Base-by-base conservation (phyloP, 37 sponge, comb jelly and placozoan species). In the Axinella damicornis region DNA sequence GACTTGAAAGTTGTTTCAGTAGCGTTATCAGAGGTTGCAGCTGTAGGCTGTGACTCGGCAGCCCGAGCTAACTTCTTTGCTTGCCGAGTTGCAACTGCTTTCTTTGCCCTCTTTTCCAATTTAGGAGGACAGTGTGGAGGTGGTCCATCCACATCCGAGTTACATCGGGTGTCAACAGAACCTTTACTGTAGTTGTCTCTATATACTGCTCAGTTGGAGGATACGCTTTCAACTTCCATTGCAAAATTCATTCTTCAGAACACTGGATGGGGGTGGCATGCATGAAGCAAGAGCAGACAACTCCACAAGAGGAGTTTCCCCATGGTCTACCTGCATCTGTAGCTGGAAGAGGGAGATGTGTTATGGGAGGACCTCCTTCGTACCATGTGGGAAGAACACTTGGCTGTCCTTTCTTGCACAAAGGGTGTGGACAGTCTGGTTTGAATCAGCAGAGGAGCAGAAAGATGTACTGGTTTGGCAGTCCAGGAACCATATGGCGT, bases 191-290 rank as follows among this genome's bases (percentile, higher is more conserved):
- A n/a, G n/a, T n/a, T n/a, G n/a, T n/a, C n/a, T n/a, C n/a, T n/a
- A n/a, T n/a, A n/a, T n/a, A n/a, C n/a, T n/a, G n/a, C n/a, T n/a
- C n/a, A n/a, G n/a, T n/a, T n/a, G n/a, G n/a, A n/a, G n/a, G n/a
- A n/a, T n/a, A n/a, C n/a, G n/a, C n/a, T n/a, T n/a, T n/a, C n/a
- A n/a, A n/a, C n/a, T 55, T 9, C 19, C 9, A 24, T 9, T 74
- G 22, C 25, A 24, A 20, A 74, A 74, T 12, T 19, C 12, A 33
- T 54, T 60, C 38, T 82, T 82, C 55, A 82, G 36, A 33, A 70
- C 57, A 14, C 31, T 40, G 9, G 82, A 82, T 82, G 82, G 82
- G 32, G 82, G 82, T 52, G 39, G 34, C 58, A 82, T 71, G 20
- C 21, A 39, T 37, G 62, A 33, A 46, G 63, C 22, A 30, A 64